Evolutionary conservation across 2,113 vertebrate genomes (phyloP).

Genomic region (Mus spicilegus): DNA sequence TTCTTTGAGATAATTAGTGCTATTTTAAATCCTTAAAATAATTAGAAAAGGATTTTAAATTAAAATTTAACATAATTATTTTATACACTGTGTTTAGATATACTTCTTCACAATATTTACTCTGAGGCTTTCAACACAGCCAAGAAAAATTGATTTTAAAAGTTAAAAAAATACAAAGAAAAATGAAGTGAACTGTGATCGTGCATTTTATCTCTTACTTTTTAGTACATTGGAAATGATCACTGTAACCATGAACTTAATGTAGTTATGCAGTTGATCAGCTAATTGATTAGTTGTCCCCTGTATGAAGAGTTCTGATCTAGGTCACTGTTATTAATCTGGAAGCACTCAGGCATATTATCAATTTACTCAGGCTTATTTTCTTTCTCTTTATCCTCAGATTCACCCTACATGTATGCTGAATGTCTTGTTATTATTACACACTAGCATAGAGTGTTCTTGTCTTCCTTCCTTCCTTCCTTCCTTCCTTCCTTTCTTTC

Average conservation of each 20-base stretch:
- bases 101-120: background rate
- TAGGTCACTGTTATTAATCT: background rate
- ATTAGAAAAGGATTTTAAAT: background rate
- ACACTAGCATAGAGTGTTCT: background rate
- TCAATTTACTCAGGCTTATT: background rate
- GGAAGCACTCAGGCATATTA: background rate
- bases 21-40: background rate
- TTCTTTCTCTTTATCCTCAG: background rate
- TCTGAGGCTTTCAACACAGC: background rate
- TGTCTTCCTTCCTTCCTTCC: background rate
- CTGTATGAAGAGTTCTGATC: background rate
- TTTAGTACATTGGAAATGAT: background rate
- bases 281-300: background rate
- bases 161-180: background rate
- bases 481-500: too few species aligned
- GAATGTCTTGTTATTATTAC: background rate
- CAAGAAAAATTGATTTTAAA: background rate
- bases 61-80: conserved; percentile 6
- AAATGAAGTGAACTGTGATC: background rate
- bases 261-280: background rate
- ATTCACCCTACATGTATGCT: background rate
- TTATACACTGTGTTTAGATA: background rate
- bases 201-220: background rate
- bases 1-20: background rate
- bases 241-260: background rate